Evolutionary conservation across 2,888 invertebrate genomes (phyloP).

Genomic region (Mactromeris polynyma): DNA sequence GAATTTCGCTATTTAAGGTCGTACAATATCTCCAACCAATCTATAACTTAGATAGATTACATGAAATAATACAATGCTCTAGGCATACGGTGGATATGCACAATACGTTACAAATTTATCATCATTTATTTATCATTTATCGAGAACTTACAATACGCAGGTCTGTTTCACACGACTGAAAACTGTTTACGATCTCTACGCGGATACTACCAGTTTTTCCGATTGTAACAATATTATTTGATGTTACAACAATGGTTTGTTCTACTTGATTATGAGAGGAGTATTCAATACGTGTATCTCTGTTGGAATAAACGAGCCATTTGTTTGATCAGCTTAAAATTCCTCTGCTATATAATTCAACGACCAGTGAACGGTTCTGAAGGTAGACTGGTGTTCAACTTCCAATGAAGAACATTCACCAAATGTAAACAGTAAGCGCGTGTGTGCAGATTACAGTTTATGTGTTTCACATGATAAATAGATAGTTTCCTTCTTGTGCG

Average conservation of each 20-base stretch:
- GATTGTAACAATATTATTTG: not conserved
- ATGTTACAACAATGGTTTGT: not conserved
- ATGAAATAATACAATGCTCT: not conserved
- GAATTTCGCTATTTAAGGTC: not conserved
- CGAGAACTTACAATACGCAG: conserved; percentile 7
- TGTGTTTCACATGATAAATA: conserved; percentile 19
- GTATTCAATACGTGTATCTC: not conserved
- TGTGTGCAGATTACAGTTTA: not conserved
- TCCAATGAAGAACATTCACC: not conserved
- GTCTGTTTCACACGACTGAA: conserved; percentile 23
- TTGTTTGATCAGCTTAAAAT: not conserved
- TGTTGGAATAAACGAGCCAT: not conserved
- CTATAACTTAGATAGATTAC: not conserved
- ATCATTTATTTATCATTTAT: conserved; percentile 39
- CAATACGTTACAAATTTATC: conserved; percentile 7
- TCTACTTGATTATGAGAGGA: not conserved
- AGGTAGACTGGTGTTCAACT: not conserved
- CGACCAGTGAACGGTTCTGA: not conserved
- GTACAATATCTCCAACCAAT: not conserved
- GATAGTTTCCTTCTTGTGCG: not conserved
- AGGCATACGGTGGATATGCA: conserved; percentile 17
- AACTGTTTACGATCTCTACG: not conserved
- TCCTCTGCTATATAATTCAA: not conserved
- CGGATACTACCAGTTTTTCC: conserved; percentile 8
- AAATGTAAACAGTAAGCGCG: not conserved